Evolutionary conservation across 2,888 invertebrate species (phyloP).

Genomic region (Agelastica alni): DNA sequence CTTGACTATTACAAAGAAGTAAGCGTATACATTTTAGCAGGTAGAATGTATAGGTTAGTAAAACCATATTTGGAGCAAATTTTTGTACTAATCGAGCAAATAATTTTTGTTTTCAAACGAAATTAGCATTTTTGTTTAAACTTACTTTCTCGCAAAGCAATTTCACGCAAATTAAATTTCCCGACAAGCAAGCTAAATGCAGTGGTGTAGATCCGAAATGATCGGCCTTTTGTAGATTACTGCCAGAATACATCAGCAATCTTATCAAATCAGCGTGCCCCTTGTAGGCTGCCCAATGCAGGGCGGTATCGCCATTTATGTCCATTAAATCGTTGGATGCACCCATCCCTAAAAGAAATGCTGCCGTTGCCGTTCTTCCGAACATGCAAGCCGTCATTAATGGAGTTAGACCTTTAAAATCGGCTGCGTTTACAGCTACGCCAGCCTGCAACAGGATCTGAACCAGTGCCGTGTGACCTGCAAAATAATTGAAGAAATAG

Average conservation of each 20-base stretch:
- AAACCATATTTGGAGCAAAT: too few relatives aligned
- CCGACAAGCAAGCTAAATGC: slow-evolving; percentile 87
- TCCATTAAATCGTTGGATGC: slow-evolving; percentile 85
- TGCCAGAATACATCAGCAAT: slow-evolving; percentile 87
- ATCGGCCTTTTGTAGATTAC: slow-evolving; percentile 86
- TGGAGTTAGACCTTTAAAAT: slow-evolving; percentile 88
- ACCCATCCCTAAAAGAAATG: slow-evolving; percentile 87
- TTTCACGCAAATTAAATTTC: slow-evolving; percentile 84
- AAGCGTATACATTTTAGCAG: too few relatives aligned
- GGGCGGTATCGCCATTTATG: slow-evolving; percentile 89
- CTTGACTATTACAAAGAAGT: too few relatives aligned
- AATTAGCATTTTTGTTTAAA: too few relatives aligned
- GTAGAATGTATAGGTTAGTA: too few relatives aligned
- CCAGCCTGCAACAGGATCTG: slow-evolving; percentile 77
- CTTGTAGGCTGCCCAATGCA: slow-evolving; percentile 95
- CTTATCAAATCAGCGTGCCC: slow-evolving; percentile 88
- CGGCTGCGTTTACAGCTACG: slow-evolving; percentile 86
- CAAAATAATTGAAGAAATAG: too few relatives aligned
- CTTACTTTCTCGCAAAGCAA: slow-evolving; percentile 83
- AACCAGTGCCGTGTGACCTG: slow-evolving; percentile 82
- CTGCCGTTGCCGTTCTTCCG: slow-evolving; percentile 86
- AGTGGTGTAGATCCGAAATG: slow-evolving; percentile 91
- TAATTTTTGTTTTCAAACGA: too few relatives aligned
- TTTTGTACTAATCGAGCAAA: too few relatives aligned
- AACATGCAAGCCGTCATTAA: slow-evolving; percentile 94